Evolutionary conservation across 2,797 vertebrate genomes (phyloP).

Genomic region (Stomatorhinus walkeri): DNA sequence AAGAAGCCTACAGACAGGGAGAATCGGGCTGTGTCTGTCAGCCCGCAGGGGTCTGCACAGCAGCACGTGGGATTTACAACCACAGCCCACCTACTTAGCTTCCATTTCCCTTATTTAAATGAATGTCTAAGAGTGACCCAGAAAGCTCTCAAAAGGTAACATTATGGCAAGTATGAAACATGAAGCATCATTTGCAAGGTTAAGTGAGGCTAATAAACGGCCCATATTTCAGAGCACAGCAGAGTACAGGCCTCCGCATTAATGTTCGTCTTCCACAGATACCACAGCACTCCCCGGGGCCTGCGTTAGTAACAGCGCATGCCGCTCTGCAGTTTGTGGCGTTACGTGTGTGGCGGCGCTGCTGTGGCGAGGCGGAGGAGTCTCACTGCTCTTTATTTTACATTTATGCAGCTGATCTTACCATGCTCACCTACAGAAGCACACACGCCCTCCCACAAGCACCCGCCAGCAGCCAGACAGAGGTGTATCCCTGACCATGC

Average conservation of each 20-base stretch:
- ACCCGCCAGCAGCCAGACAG: not conserved
- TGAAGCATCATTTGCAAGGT: slow-evolving; percentile 7
- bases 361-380: not conserved
- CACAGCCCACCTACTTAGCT: not conserved
- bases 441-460: not conserved
- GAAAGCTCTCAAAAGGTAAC: not conserved
- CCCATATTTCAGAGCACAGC: not conserved
- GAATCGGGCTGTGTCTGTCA: not conserved
- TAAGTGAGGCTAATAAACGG: not conserved
- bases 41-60: not conserved
- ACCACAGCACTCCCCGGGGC: not conserved
- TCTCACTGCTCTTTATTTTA: not conserved
- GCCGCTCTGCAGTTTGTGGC: not conserved
- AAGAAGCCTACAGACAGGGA: not conserved
- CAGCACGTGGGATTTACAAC: not conserved
- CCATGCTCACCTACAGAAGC: not conserved
- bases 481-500: not conserved
- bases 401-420: not conserved
- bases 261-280: not conserved
- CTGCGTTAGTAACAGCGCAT: not conserved
- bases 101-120: not conserved
- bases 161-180: not conserved
- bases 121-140: not conserved
- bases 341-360: not conserved
- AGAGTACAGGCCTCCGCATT: not conserved